Evolutionary conservation across 1,140 invertebrate genomes (phyloP), one percentile per base, ranked within the genome.

Genomic region (Drosophila ogumai): DNA sequence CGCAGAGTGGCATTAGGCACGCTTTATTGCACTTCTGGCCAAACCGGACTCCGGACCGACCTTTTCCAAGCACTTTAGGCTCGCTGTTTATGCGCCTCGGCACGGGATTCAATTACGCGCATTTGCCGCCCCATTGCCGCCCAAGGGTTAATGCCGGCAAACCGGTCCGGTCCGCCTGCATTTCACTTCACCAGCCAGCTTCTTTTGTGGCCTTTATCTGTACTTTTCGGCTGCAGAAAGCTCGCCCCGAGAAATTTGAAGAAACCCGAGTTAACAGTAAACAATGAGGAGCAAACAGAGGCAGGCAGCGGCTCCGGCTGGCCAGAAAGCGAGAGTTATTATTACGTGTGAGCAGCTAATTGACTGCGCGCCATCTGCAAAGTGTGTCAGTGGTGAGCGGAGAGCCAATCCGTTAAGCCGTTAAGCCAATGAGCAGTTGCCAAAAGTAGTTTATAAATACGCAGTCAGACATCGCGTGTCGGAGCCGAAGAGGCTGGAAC

Each of bases 311-410:
- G 56, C 40, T 43, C 22, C 44, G 58, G 36, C 54, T 79, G 64
- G 58, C 50, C 60, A 54, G 85, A 88, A 88, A 88, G 80, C 82
- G 84, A 88, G 84, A 88, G 84, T 84, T 84, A 86, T 88, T 88
- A 88, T 88, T 88, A 88, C 85, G 85, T 90, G 73, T 88, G 47
- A 46, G 73, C 55, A 64, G 81, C 67, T 87, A 88, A 87, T 82
- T 82, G 82, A 12, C 41, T 40, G 28, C 34, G 32, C 60, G 69
- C 38, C 40, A 22, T 36, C 57, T 25, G 13, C 44, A 72, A 79
- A 76, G 58, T 82, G 66, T 88, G 75, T 73, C 84, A 87, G 67
- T 66, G 75, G 65, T 46, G 47, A 66, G 75, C 41, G 61, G 59
- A 79, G 65, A 59, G 57, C 25, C 76, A 56, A 49, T 78, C 73